phyloP scores from a whole-genome alignment of 2,797 vertebrate species.

The Acropternis orthonyx region DNA sequence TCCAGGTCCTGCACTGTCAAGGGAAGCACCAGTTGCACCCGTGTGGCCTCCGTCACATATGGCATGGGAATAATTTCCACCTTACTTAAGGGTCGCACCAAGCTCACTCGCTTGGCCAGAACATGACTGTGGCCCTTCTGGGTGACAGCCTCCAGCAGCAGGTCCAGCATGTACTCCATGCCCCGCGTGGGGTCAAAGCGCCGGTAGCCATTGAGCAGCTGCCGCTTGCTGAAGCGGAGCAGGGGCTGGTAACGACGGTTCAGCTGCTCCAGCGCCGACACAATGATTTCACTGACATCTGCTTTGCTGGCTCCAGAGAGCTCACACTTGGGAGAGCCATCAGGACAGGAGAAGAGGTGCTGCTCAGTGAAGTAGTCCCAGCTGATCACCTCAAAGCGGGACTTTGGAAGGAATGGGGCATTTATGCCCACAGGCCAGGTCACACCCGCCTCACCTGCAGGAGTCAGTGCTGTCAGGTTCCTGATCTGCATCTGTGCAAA shows the following conservation, averaged over 20 bases:
- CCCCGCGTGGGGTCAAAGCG: slow-evolving; percentile 95
- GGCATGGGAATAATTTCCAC: slow-evolving; percentile 98
- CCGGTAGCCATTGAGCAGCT: slow-evolving; percentile 91
- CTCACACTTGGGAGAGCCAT: slow-evolving; percentile 91
- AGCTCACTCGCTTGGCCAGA: slow-evolving; percentile 87
- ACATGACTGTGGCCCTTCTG: slow-evolving; percentile 91
- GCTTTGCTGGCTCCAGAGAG: slow-evolving; percentile 87
- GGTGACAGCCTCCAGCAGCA: slow-evolving; percentile 89
- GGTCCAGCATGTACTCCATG: slow-evolving; percentile 94
- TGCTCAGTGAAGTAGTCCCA: slow-evolving; percentile 99
- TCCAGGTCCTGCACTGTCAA: slow-evolving; percentile 85
- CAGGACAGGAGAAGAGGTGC: slow-evolving; percentile 89
- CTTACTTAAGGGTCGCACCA: slow-evolving; percentile 89
- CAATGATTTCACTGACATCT: slow-evolving; percentile 84
- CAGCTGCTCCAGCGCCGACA: slow-evolving; percentile 87
- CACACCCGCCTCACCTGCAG: slow-evolving; percentile 85
- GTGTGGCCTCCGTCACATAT: slow-evolving; percentile 93
- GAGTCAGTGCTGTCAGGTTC: slow-evolving; percentile 90
- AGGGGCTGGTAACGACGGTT: slow-evolving; percentile 90
- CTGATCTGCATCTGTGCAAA: slow-evolving; percentile 89
- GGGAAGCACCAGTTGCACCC: slow-evolving; percentile 92
- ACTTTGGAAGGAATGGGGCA: slow-evolving; percentile 86
- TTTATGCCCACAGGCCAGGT: slow-evolving; percentile 93
- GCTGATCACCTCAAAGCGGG: slow-evolving; percentile 95
- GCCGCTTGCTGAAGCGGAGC: slow-evolving; percentile 89